Base-by-base conservation (phyloP, 2,797 vertebrate genomes). In the Decapterus maruadsi region DNA sequence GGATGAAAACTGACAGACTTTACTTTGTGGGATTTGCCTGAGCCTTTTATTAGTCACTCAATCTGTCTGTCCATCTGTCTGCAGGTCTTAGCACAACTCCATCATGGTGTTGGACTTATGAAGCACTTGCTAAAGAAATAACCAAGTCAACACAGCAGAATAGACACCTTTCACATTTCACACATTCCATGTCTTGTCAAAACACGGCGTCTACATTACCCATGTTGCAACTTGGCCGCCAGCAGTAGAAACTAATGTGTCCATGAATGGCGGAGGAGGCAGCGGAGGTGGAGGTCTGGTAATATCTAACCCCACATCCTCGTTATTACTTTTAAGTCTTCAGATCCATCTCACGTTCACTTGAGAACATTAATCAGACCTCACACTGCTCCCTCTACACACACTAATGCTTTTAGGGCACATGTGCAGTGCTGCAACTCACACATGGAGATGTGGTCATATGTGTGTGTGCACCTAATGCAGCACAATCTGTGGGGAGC, bases 1-100 rank as follows among this genome's bases (percentile, higher is more conserved):
- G 36, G 57, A 38, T 59, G n/a, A 59, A 59, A 58, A 38, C 9
- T n/a, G 34, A 58, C 31, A n/a, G 19, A 42, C n/a, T 26, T 26
- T 31, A 43, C 38, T 34, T 43, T 34, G 12, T 29, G 20, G 48
- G 48, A 72, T 63, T 56, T 62, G 6, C 26, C 13, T 43, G 26
- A 55, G 26, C 59, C 26, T 34, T 43, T 19, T 34, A 31, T 34
- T 43, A 54, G 58, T 54, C 40, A n/a, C 38, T 72, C 26, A 45
- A 2, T 54, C 22, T 62, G 22, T 54, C 19, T 62, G 38, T 36
- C 51, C 69, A 63, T 72, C 69, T 63, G 69, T 55, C 38, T n/a
- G 6, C 16, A 53, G 36, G 57, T 58, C 13, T 36, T 46, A 34
- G 29, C 1, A 31, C 13, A 56, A 56, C 12, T 16, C 12, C n/a